Evolutionary conservation across 2,888 invertebrate species (phyloP).

Genomic region (Cryptophagus acutangulus): DNA sequence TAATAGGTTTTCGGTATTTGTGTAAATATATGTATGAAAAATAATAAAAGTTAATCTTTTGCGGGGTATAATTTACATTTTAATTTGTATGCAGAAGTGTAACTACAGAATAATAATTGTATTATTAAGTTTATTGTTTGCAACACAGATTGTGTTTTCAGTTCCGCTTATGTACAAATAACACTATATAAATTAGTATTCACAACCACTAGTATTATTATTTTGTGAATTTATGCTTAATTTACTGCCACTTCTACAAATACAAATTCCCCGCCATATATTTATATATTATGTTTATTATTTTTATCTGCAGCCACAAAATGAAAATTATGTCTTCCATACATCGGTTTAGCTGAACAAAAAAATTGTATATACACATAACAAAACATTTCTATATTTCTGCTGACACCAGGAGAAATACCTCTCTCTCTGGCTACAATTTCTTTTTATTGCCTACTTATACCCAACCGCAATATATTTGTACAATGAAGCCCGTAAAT

Average conservation of each 20-base stretch:
- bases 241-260: not conserved
- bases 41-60: too few species aligned
- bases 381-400: not conserved
- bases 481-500: not conserved
- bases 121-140: constrained; percentile 1
- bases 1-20: too few species aligned
- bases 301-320: too few species aligned
- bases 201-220: constrained; percentile 2
- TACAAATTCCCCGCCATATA: constrained; percentile 1
- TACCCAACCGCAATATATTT: constrained; percentile 1
- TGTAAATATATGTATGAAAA: too few species aligned
- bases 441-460: constrained; percentile 1
- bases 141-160: constrained; percentile 1
- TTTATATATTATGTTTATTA: not conserved
- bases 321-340: constrained; percentile 1
- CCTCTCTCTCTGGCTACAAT: not conserved
- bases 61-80: too few species aligned
- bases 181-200: constrained; percentile 1
- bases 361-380: too few species aligned
- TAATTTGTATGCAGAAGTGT: not conserved
- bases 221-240: not conserved
- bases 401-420: not conserved
- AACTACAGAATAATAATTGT: not conserved
- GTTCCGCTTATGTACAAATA: not conserved
- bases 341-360: too few species aligned